A percentile compares a stretch with the other conserved stretches of the same genome.
These are phyloP conservation scores for Clivina fossor DNA, from an alignment of 2,888 invertebrate species.

Conservation along the genomic window DNA sequence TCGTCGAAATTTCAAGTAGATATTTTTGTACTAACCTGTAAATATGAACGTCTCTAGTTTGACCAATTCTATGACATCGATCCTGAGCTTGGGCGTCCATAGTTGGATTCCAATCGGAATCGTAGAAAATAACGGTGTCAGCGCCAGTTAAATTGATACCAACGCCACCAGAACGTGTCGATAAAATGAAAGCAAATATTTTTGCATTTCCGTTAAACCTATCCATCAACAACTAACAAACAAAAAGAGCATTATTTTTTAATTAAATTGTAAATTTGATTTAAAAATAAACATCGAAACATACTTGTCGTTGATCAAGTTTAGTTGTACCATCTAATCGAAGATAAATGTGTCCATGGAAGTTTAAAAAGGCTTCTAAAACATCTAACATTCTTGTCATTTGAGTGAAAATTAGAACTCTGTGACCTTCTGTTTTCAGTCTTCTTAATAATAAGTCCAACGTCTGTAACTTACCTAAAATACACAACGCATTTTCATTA, in stretches of 20 bases:
- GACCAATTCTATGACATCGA: too few species aligned
- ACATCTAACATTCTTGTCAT: conserved; percentile 99
- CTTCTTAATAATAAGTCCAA: conserved; percentile 79
- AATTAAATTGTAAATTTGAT: conserved; percentile 1
- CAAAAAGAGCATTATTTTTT: conserved; percentile 25
- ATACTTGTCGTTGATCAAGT: conserved; percentile 88
- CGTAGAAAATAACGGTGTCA: conserved; percentile 99
- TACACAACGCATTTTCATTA: conserved; percentile 23
- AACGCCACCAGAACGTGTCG: conserved; percentile 96
- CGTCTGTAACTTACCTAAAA: conserved; percentile 81
- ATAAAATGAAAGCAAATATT: conserved; percentile 96
- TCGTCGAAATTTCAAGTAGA: too few species aligned
- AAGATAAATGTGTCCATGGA: conserved; percentile 95
- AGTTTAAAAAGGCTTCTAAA: conserved; percentile 93
- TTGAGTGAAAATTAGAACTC: conserved; percentile 97
- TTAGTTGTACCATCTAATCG: conserved; percentile 94
- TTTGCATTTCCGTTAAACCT: conserved; percentile 93
- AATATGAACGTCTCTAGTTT: too few species aligned
- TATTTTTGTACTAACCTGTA: too few species aligned
- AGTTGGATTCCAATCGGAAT: conserved; percentile 99
- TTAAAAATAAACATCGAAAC: too few species aligned
- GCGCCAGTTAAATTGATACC: conserved; percentile 99
- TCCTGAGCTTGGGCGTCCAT: too few species aligned
- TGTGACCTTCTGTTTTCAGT: conserved; percentile 80
- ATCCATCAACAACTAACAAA: conserved; percentile 86